Percentiles rank a stretch among this genome's conserved stretches.
These are phyloP conservation scores for Macrostomum cliftonense DNA, from an alignment of 2,888 invertebrate genomes.

Conservation along the genomic window DNA sequence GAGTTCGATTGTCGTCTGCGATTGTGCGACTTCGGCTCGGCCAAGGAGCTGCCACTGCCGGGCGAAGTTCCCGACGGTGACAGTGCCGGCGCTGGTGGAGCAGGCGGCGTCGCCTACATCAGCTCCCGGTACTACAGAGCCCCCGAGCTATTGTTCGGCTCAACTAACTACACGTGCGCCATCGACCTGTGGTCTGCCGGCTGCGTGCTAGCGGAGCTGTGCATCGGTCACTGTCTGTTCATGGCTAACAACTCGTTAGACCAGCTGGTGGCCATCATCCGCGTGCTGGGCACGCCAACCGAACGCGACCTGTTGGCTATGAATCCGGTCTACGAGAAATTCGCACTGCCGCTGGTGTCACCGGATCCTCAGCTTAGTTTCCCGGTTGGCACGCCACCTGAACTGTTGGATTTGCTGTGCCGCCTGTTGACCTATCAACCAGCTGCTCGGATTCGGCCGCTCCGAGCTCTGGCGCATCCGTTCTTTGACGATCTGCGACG, in stretches of 20 bases:
- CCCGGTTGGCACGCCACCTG: conserved; percentile 3
- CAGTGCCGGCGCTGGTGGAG: not conserved
- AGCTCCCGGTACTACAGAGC: conserved; percentile 10
- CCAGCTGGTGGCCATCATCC: conserved; percentile 12
- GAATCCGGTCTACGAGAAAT: conserved; percentile 7
- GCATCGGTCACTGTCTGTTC: conserved; percentile 7
- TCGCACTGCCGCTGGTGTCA: conserved; percentile 6
- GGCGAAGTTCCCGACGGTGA: too few relatives aligned
- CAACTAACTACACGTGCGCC: conserved; percentile 7
- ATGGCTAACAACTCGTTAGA: conserved; percentile 8
- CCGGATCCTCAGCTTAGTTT: conserved; percentile 7
- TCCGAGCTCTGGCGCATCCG: conserved; percentile 3
- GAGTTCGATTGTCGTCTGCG: conserved; percentile 3
- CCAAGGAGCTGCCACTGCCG: conserved; percentile 5
- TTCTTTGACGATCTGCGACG: conserved; percentile 7
- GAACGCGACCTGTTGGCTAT: conserved; percentile 6
- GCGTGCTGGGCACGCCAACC: conserved; percentile 12
- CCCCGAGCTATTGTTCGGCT: conserved; percentile 11
- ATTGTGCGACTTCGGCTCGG: conserved; percentile 10
- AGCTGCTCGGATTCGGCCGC: not conserved
- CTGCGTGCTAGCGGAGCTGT: conserved; percentile 12
- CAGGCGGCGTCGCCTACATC: conserved; percentile 8
- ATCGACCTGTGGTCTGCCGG: conserved; percentile 12
- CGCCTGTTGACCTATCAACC: conserved; percentile 7
- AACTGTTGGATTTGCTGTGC: conserved; percentile 3